phyloP scores from a whole-genome alignment of 2,888 invertebrate genomes.

The Diachrysia chrysitis region DNA sequence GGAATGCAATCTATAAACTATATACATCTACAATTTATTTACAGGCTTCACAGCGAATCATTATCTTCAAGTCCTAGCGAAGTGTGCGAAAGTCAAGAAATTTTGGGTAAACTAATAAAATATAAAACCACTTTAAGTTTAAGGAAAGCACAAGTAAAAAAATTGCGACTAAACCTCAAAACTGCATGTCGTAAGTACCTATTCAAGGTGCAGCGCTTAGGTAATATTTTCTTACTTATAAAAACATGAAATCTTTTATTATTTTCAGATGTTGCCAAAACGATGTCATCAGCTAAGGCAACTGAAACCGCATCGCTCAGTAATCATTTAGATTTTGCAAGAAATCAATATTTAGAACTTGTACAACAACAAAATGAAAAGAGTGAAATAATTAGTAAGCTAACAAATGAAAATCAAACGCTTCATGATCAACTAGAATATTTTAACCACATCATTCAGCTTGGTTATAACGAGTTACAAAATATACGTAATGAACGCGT shows the following conservation, averaged over 20 bases:
- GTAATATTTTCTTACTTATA: background rate
- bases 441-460: slow-evolving; percentile 66
- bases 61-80: slow-evolving; percentile 22
- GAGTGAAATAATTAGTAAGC: slow-evolving; percentile 53
- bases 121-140: slow-evolving; percentile 63
- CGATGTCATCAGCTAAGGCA: slow-evolving; percentile 67
- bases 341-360: slow-evolving; percentile 64
- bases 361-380: slow-evolving; percentile 59
- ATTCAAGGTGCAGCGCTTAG: background rate
- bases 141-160: slow-evolving; percentile 66
- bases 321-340: slow-evolving; percentile 61
- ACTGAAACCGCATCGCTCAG: slow-evolving; percentile 63
- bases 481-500: slow-evolving; percentile 60
- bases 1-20: background rate
- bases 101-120: slow-evolving; percentile 58
- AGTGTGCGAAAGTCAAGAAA: slow-evolving; percentile 41
- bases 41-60: slow-evolving; percentile 60
- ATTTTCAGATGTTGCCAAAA: slow-evolving; percentile 71
- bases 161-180: slow-evolving; percentile 67
- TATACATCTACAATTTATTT: slow-evolving; percentile 29
- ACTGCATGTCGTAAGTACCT: slow-evolving; percentile 75
- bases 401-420: slow-evolving; percentile 63
- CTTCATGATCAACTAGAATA: slow-evolving; percentile 64
- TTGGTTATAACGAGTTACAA: slow-evolving; percentile 70
- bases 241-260: background rate